phyloP scores from a whole-genome alignment of 2,797 vertebrate genomes.

The Schizopygopsis malacanthus region DNA sequence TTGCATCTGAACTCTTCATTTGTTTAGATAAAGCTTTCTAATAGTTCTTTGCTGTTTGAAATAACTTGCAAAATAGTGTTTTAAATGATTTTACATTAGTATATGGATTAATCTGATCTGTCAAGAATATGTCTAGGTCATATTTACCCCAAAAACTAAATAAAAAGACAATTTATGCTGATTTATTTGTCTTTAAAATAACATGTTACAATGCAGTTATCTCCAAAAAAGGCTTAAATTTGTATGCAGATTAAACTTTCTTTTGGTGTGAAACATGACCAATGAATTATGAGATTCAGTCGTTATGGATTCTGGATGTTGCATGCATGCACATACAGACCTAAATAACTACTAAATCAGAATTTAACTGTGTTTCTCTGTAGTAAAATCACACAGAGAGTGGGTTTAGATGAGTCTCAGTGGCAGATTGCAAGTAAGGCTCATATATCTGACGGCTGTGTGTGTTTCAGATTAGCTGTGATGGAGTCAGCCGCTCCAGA shows the following conservation, averaged over 20 bases:
- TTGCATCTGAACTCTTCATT: no score
- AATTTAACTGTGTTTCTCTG: not conserved
- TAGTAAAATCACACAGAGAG: not conserved
- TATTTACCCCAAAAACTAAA: not conserved
- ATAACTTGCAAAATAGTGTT: no score
- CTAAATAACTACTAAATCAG: not conserved
- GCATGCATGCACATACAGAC: not conserved
- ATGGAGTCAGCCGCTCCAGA: constrained; percentile 85
- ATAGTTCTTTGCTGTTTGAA: no score
- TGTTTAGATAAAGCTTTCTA: no score
- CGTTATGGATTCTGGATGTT: not conserved
- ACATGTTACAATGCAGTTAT: not conserved
- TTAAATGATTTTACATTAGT: not conserved
- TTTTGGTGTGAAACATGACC: not conserved
- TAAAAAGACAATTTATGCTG: not conserved
- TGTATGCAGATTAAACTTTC: not conserved
- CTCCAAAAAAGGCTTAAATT: not conserved
- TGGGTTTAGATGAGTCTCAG: not conserved
- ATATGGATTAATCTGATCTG: not conserved
- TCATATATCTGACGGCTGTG: not conserved
- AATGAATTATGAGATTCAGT: no score
- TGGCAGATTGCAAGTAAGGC: not conserved
- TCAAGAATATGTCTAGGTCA: not conserved
- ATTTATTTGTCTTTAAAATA: no score
- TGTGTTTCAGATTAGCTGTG: constrained; percentile 47